A percentile compares a stretch with the other conserved stretches of the same genome.
Conservation (phyloP, 2,797 vertebrate species). For the Spondyliosoma cantharus region DNA sequence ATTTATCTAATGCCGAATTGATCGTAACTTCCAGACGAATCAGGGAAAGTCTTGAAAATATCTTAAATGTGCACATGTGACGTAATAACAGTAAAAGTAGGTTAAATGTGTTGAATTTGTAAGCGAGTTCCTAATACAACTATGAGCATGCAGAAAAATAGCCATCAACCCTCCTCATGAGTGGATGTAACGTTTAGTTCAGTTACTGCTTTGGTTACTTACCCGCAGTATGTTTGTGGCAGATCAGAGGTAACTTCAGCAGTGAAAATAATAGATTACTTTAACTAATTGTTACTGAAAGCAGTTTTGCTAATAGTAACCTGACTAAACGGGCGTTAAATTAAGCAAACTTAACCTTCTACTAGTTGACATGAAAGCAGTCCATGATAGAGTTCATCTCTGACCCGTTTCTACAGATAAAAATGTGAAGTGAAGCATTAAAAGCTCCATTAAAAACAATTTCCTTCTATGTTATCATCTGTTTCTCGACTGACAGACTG, state of each 20-base stretch:
- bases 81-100: accelerated
- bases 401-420: accelerated
- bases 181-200: not conserved
- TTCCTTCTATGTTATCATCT: not conserved
- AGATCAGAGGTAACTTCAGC: not conserved
- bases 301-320: not conserved
- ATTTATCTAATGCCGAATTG: not conserved
- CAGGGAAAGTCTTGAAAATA: accelerated
- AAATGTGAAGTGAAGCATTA: accelerated
- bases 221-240: not conserved
- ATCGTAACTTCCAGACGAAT: accelerated
- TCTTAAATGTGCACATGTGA: accelerated
- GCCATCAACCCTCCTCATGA: too few relatives aligned
- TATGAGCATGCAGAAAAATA: accelerated
- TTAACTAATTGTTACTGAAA: not conserved
- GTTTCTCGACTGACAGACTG: not conserved
- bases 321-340: not conserved
- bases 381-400: accelerated
- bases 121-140: not conserved
- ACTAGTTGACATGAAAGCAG: accelerated
- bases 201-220: constrained; percentile 1
- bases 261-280: accelerated
- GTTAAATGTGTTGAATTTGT: not conserved
- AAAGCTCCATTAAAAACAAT: accelerated
- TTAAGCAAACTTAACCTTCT: not conserved